These are phyloP conservation scores for Salticus scenicus DNA, from an alignment of 2,888 invertebrate genomes.

Conservation along the genomic window DNA sequence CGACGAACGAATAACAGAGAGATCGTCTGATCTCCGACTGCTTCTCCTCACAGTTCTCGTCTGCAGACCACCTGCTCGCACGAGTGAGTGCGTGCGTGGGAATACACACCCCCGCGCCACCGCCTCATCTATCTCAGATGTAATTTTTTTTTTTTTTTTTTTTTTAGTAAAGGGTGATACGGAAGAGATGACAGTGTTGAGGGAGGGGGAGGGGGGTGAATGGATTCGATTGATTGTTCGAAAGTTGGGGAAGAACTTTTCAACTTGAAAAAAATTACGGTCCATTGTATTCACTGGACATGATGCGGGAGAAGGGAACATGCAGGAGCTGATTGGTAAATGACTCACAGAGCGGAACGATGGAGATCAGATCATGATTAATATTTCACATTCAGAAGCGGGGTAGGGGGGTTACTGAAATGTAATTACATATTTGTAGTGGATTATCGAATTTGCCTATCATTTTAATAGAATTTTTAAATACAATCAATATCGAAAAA, in stretches of 20 bases:
- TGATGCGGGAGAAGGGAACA: background rate
- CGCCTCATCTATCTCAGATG: slow-evolving; percentile 11
- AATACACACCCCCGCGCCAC: background rate
- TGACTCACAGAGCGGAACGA: background rate
- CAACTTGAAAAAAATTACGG: too few species aligned
- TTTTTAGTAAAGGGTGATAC: background rate
- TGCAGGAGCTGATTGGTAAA: background rate
- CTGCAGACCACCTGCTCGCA: slow-evolving; percentile 55
- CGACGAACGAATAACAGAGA: background rate
- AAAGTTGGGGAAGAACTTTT: background rate
- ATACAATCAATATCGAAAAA: too few species aligned
- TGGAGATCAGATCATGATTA: background rate
- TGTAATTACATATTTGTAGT: background rate
- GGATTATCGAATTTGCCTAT: too few species aligned
- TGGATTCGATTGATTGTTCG: background rate
- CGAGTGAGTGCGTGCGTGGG: slow-evolving; percentile 15
- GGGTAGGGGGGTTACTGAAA: background rate
- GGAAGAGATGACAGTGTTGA: background rate
- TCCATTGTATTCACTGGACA: too few species aligned
- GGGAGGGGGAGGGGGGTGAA: background rate
- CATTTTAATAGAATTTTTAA: too few species aligned
- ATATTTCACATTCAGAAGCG: too few species aligned
- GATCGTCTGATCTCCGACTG: background rate
- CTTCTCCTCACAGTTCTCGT: background rate
- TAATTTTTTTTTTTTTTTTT: background rate